These are phyloP conservation scores for Ictalurus punctatus DNA, from an alignment of 2,113 vertebrate genomes.

Conservation along the genomic window DNA sequence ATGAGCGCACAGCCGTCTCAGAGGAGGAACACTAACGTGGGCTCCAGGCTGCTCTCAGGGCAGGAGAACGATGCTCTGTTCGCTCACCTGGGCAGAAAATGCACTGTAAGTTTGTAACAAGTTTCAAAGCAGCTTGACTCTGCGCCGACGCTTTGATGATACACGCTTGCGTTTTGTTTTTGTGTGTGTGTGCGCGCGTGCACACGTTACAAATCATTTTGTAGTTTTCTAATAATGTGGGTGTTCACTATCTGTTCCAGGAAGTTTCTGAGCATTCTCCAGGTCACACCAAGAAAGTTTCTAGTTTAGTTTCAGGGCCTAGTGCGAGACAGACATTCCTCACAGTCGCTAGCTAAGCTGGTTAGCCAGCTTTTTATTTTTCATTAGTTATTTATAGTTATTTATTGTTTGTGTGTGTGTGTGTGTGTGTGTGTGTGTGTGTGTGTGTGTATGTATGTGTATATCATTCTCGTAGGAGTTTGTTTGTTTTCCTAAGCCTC, in stretches of 20 bases:
- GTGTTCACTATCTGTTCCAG: not conserved
- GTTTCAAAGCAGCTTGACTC: not conserved
- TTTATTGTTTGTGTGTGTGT: not conserved
- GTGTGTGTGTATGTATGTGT: no score
- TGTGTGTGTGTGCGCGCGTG: no score
- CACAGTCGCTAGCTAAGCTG: not conserved
- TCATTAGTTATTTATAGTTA: not conserved
- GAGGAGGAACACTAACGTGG: slow-evolving; percentile 76
- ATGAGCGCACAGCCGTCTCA: slow-evolving; percentile 84
- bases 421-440: no score
- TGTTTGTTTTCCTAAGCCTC: not conserved
- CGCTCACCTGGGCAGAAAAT: slow-evolving; percentile 89
- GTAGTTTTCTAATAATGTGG: no score
- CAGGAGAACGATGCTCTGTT: slow-evolving; percentile 90
- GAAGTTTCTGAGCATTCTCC: no score
- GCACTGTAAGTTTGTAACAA: slow-evolving; percentile 81
- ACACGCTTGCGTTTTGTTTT: no score
- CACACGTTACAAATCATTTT: no score
- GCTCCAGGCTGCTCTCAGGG: slow-evolving; percentile 82
- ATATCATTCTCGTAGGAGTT: not conserved
- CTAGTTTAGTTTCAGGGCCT: not conserved
- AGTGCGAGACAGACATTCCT: not conserved
- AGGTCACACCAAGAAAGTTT: not conserved
- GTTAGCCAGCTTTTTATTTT: not conserved
- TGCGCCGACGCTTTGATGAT: accelerated